A percentile compares a stretch with the other conserved stretches of the same genome.
Evolutionary conservation across 2,113 vertebrate genomes (phyloP).

Genomic region (Thymallus thymallus): DNA sequence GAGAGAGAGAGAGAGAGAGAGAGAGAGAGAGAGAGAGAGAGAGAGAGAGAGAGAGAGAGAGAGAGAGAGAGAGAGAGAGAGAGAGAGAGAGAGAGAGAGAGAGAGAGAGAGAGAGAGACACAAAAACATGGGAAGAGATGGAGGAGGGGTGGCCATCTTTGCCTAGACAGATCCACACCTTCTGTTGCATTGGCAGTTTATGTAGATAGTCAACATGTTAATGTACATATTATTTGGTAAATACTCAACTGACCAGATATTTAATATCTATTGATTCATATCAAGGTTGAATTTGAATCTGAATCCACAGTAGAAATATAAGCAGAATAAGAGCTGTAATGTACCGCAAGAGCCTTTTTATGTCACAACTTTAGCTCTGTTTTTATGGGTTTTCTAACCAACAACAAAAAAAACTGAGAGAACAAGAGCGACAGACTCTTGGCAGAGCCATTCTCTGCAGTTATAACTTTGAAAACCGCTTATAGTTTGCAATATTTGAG

Average conservation of each 20-base stretch:
- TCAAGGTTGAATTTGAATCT: neutral
- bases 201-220: neutral
- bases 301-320: too few species aligned
- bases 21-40: slow-evolving; percentile 17
- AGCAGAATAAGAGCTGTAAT: slow-evolving; percentile 3
- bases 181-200: neutral
- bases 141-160: neutral
- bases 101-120: slow-evolving; percentile 22
- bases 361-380: slow-evolving; percentile 69
- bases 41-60: slow-evolving; percentile 35
- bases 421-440: slow-evolving; percentile 57
- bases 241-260: neutral
- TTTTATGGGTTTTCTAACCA: slow-evolving; percentile 59
- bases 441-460: slow-evolving; percentile 54
- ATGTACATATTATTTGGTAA: neutral
- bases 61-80: neutral
- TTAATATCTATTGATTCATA: neutral
- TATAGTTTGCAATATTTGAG: slow-evolving; percentile 69
- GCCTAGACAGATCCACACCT: neutral
- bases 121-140: neutral
- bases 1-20: slow-evolving; percentile 77
- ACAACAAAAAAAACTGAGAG: slow-evolving; percentile 45
- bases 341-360: slow-evolving; percentile 57
- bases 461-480: slow-evolving; percentile 63
- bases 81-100: slow-evolving; percentile 32